A percentile compares a stretch with the other conserved stretches of the same genome.
These are phyloP conservation scores for Calcarius ornatus DNA, from an alignment of 2,113 vertebrate genomes.

Conservation along the genomic window DNA sequence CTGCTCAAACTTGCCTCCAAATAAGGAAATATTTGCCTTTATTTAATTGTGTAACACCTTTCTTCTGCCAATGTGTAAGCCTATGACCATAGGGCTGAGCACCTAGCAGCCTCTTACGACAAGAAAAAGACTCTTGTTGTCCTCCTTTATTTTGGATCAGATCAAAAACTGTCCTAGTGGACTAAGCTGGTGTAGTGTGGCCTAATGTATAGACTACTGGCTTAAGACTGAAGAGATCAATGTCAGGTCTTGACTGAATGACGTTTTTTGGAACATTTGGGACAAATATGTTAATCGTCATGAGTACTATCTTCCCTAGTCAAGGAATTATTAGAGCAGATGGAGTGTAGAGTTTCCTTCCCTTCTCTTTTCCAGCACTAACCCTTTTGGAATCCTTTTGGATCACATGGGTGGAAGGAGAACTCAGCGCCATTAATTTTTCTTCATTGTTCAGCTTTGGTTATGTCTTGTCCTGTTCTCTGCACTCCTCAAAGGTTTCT, in stretches of 20 bases:
- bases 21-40: not conserved
- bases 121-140: not conserved
- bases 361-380: not conserved
- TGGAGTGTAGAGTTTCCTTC: not conserved
- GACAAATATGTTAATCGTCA: not conserved
- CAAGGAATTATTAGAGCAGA: not conserved
- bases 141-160: not conserved
- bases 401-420: not conserved
- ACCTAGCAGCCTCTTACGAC: not conserved
- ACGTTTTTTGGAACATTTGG: not conserved
- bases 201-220: not conserved
- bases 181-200: not conserved
- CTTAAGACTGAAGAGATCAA: not conserved
- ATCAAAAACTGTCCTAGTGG: fast-evolving
- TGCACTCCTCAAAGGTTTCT: not conserved
- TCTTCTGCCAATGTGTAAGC: not conserved
- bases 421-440: not conserved
- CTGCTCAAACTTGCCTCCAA: not conserved
- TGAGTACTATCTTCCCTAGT: not conserved
- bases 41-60: not conserved
- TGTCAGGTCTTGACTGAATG: not conserved
- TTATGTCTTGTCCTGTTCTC: not conserved
- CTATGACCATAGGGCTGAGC: not conserved
- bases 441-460: not conserved
- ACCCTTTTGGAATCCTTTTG: not conserved